Evolutionary conservation across 2,888 invertebrate genomes (phyloP).

Genomic region (Dusona sp.): DNA sequence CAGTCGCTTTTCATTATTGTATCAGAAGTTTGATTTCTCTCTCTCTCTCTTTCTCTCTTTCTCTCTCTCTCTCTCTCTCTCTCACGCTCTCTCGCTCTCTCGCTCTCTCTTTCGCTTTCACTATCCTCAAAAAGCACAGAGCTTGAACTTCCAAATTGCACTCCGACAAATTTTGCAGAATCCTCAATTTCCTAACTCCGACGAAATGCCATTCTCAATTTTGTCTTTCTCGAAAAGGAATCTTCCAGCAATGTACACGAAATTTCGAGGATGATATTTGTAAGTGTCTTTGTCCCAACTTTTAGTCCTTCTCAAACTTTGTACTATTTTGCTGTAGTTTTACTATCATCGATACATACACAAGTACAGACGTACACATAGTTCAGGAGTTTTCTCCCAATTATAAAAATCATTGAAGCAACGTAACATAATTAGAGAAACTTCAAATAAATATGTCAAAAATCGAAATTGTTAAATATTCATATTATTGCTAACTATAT

Average conservation of each 20-base stretch:
- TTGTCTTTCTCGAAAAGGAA: not conserved
- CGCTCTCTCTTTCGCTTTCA: not conserved
- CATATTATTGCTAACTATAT: too few relatives aligned
- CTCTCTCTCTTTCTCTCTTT: not conserved
- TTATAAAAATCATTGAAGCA: not conserved
- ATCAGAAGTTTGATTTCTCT: not conserved
- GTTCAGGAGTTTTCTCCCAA: not conserved
- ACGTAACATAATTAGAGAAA: not conserved
- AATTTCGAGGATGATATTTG: slow-evolving; percentile 4
- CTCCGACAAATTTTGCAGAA: not conserved
- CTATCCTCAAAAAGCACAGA: not conserved
- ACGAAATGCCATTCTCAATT: not conserved
- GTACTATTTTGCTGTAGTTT: not conserved
- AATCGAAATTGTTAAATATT: not conserved
- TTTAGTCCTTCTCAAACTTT: not conserved
- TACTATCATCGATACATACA: not conserved
- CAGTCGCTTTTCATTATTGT: not conserved
- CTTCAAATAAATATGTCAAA: not conserved
- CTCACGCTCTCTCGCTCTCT: too few relatives aligned
- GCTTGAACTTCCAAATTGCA: not conserved
- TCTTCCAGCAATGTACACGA: not conserved
- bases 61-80: too few relatives aligned
- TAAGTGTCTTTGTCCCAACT: not conserved
- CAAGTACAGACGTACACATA: not conserved
- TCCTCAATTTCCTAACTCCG: not conserved